Evolutionary conservation across 2,113 vertebrate genomes (phyloP).

Genomic region (Corythoichthys intestinalis): DNA sequence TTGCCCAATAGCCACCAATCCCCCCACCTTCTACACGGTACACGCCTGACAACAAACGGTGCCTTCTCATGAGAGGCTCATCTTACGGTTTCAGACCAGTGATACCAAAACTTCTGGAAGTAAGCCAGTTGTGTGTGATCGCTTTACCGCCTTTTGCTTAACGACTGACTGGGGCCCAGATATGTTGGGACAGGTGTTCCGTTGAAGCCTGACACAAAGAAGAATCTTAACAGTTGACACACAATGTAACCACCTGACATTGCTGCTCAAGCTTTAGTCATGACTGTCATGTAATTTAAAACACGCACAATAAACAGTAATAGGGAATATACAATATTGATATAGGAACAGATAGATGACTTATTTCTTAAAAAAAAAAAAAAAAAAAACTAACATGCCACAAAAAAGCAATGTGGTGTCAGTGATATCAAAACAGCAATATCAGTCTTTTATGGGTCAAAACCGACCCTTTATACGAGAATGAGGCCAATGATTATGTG

Average conservation of each 20-base stretch:
- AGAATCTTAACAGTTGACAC: conserved; percentile 14
- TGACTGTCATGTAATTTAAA: neutral
- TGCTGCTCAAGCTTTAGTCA: neutral
- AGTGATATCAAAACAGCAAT: neutral
- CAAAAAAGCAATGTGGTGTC: neutral
- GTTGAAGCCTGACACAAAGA: conserved; percentile 22
- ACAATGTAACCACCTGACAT: conserved; percentile 28
- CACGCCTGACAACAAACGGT: conserved; percentile 43
- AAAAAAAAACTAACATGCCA: neutral
- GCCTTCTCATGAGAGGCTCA: conserved; percentile 29
- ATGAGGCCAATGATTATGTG: conserved; percentile 53
- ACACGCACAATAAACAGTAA: neutral
- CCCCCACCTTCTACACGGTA: conserved; percentile 8
- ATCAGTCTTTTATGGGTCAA: neutral
- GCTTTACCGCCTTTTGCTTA: conserved; percentile 18
- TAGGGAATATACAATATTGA: no score
- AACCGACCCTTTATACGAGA: conserved; percentile 11
- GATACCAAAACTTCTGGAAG: conserved; percentile 10
- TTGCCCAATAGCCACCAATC: conserved; percentile 14
- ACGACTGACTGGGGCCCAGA: conserved; percentile 7
- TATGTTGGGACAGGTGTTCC: conserved; percentile 49
- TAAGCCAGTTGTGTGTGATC: neutral
- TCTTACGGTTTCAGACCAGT: conserved; percentile 2
- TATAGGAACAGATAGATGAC: no score
- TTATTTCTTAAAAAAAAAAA: no score